Conservation (phyloP, 2,113 vertebrate species). For the Varanus salvator region DNA sequence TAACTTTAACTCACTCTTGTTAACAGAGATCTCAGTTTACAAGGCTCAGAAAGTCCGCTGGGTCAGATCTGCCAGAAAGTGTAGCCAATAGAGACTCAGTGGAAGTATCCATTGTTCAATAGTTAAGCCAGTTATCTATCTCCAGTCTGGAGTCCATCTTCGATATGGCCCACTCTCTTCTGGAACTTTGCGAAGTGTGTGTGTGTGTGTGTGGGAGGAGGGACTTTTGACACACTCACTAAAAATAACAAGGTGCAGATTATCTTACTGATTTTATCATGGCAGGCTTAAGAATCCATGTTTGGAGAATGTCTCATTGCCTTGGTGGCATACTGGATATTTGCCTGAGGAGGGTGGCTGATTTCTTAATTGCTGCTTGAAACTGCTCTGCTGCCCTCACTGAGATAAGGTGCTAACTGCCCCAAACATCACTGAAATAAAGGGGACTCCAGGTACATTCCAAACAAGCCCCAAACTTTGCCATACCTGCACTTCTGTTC, state of each 20-base stretch:
- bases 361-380: background rate
- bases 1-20: background rate
- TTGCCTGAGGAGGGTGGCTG: background rate
- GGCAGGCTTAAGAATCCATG: background rate
- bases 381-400: background rate
- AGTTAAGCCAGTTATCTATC: background rate
- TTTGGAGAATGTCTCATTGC: conserved; percentile 20
- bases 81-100: background rate
- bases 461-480: conserved; percentile 2
- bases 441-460: background rate
- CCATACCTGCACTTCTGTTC: background rate
- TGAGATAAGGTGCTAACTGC: background rate
- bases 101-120: background rate
- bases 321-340: background rate
- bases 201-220: background rate
- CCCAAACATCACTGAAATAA: conserved; percentile 18
- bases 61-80: background rate
- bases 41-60: background rate
- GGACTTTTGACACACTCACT: too few relatives aligned
- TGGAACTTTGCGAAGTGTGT: background rate
- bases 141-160: background rate
- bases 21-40: background rate
- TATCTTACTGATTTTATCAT: conserved; percentile 20
- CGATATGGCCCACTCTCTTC: background rate
- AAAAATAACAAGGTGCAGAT: too few relatives aligned